A percentile compares a stretch with the other conserved stretches of the same genome.
phyloP scores from a whole-genome alignment of 2,113 vertebrate species.

The Alethe diademata region DNA sequence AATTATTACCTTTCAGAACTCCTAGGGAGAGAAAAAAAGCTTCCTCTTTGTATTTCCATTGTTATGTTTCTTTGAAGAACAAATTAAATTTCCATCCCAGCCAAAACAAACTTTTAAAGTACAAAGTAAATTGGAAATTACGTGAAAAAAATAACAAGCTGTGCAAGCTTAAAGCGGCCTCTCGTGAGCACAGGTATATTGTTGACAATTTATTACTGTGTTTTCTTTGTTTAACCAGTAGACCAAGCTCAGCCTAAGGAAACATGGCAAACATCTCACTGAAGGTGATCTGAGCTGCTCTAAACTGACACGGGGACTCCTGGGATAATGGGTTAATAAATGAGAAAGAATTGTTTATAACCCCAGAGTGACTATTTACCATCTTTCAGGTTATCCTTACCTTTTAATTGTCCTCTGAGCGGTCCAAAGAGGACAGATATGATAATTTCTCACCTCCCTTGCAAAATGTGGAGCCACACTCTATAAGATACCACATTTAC shows the following conservation, averaged over 20 bases:
- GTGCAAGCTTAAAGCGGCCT: conserved; percentile 2
- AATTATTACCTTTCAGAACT: conserved; percentile 83
- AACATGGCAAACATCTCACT: neutral
- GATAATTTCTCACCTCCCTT: neutral
- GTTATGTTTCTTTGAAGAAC: conserved; percentile 76
- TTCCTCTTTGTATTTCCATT: conserved; percentile 74
- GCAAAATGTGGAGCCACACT: neutral
- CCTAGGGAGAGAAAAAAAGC: conserved; percentile 74
- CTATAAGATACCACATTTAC: neutral
- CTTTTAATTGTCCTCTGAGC: neutral
- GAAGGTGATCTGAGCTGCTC: neutral
- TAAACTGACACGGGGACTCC: neutral
- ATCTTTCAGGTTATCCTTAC: neutral
- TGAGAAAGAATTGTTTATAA: neutral
- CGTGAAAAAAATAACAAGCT: conserved; percentile 23
- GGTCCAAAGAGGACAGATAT: neutral
- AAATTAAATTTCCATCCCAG: conserved; percentile 76
- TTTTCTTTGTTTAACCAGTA: conserved; percentile 62
- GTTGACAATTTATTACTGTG: conserved; percentile 61
- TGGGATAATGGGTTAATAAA: neutral
- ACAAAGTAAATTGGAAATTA: conserved; percentile 73
- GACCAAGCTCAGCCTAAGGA: conserved; percentile 13
- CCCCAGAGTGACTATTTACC: neutral
- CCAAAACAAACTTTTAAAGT: conserved; percentile 76
- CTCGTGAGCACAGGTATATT: conserved; percentile 63